Evolutionary conservation across 2,113 vertebrate species (phyloP).

Genomic region (Takifugu flavidus): DNA sequence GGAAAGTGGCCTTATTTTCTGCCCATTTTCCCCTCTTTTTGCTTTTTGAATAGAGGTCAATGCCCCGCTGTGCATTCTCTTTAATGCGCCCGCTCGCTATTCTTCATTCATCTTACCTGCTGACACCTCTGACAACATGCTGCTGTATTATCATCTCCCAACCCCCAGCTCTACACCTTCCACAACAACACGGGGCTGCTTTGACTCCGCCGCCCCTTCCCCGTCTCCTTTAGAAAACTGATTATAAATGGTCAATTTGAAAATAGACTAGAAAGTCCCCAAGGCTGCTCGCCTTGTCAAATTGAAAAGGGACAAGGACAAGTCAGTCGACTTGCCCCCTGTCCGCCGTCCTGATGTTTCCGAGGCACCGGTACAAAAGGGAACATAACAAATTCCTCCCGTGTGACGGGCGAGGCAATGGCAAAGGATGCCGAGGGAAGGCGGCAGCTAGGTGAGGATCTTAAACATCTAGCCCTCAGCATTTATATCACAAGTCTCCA

Average conservation of each 20-base stretch:
- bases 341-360: constrained; percentile 56
- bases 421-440: constrained; percentile 55
- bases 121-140: constrained; percentile 68
- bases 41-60: constrained; percentile 65
- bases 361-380: constrained; percentile 48
- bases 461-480: constrained; percentile 78
- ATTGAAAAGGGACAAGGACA: constrained; percentile 78
- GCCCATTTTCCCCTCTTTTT: constrained; percentile 10
- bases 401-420: constrained; percentile 52
- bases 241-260: constrained; percentile 81
- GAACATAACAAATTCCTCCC: constrained; percentile 73
- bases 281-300: constrained; percentile 76
- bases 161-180: constrained; percentile 55
- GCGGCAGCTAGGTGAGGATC: constrained; percentile 60
- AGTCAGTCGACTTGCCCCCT: constrained; percentile 64
- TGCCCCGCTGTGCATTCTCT: constrained; percentile 51
- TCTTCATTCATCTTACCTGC: constrained; percentile 69
- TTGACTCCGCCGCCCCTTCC: constrained; percentile 50
- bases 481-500: constrained; percentile 79
- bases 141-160: constrained; percentile 60
- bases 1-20: constrained; percentile 41
- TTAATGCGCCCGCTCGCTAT: constrained; percentile 54
- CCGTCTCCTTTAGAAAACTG: constrained; percentile 72
- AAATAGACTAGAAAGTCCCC: constrained; percentile 77
- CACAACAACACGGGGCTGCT: constrained; percentile 51